phyloP scores from a whole-genome alignment of 2,888 invertebrate species.

The Smittia sp. region DNA sequence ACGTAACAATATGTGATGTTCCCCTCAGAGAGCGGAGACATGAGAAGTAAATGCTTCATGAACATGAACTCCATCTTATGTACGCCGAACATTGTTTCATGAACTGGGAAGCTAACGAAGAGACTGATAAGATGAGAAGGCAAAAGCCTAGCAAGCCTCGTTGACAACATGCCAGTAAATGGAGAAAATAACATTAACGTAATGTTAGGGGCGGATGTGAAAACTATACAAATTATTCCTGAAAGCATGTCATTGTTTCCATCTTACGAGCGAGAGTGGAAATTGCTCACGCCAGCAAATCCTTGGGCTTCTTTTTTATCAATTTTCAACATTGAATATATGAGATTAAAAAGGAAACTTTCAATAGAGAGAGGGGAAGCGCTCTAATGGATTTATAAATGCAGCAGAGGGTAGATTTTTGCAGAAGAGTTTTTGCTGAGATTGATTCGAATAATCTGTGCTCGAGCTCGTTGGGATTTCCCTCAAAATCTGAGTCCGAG shows the following conservation, averaged over 20 bases:
- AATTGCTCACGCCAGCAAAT: neutral
- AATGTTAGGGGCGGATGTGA: neutral
- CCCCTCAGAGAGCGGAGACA: neutral
- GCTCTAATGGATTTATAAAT: conserved; percentile 8
- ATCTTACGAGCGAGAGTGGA: neutral
- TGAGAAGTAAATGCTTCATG: neutral
- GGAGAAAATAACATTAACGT: neutral
- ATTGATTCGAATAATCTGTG: no score
- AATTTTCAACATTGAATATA: neutral
- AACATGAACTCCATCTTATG: neutral
- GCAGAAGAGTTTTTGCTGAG: no score
- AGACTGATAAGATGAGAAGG: neutral
- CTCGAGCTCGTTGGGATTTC: no score
- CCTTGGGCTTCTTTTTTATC: neutral
- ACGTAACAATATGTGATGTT: neutral
- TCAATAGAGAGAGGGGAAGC: neutral
- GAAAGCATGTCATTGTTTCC: neutral
- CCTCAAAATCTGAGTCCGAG: neutral
- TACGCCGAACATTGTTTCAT: neutral
- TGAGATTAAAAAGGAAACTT: neutral
- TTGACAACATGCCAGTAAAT: neutral
- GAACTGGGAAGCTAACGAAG: neutral
- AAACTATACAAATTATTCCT: neutral
- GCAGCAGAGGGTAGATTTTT: neutral
- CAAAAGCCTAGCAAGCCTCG: no score